Base-by-base conservation (phyloP, 2,797 vertebrate species). In the Crenuchus spilurus region DNA sequence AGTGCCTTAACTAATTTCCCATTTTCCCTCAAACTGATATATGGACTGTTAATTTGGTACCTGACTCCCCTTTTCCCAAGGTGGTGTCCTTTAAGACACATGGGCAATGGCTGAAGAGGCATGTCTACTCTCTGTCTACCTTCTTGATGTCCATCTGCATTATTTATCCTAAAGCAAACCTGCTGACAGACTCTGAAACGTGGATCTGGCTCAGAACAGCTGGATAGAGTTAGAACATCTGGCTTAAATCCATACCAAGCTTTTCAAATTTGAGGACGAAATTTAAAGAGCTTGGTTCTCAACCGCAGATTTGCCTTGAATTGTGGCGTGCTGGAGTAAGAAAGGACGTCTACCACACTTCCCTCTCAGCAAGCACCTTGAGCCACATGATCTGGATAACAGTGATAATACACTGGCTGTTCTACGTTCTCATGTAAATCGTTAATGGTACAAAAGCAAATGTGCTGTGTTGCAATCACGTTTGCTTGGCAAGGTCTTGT, bases 171-270 rank as follows among this genome's bases (percentile, higher is more conserved):
- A 72, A 69, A 77, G 80, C 87, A 84, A 90, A 90, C 86, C 81
- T 84, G 77, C 79, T 82, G 55, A 69, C 62, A 75, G 71, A 78
- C 68, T 75, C 83, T 80, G 78, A 80, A 70, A 66, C 78, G 80
- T 79, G 78, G 70, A 85, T 76, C 62, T 46, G 72, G 83, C 77
- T 82, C 71, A 66, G 77, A 84, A 84, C 85, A 88, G 83, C 84
- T 82, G 88, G 82, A 78, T 72, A 78, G 78, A 89, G 78, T 88
- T 85, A 84, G 83, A 87, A 85, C 75, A 75, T 83, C 83, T 89
- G 88, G 83, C 72, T 78, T 77, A 81, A n/a, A 84, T 83, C 80
- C 82, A 83, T 49, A 80, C 84, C 82, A 90, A 86, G 73, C 72
- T 76, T 89, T 87, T 82, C 83, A 81, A 70, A 84, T 61, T 66